A percentile compares a stretch with the other conserved stretches of the same genome.
Conservation (phyloP, 2,113 vertebrate species). For the Fregetta grallaria region DNA sequence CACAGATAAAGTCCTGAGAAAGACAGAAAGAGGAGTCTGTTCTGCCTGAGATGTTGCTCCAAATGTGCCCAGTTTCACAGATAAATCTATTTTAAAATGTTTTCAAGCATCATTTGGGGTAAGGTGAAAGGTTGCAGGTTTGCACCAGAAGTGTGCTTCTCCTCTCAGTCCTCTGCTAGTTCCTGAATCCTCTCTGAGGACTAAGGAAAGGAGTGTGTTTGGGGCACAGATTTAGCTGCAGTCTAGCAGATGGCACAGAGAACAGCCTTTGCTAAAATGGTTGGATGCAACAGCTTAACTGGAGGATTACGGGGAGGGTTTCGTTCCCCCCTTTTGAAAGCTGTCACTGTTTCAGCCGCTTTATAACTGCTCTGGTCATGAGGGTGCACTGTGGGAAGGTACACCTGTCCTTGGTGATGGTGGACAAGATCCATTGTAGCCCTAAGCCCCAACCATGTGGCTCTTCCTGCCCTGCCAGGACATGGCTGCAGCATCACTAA, state of each 20-base stretch:
- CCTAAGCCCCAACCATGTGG: background rate
- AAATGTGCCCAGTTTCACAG: background rate
- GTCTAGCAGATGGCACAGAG: background rate
- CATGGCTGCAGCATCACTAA: rapidly evolving
- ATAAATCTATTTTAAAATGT: background rate
- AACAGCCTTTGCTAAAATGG: background rate
- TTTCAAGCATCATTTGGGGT: background rate
- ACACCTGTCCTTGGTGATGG: background rate
- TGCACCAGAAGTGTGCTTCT: background rate
- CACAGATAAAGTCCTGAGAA: background rate
- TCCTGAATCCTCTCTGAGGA: background rate
- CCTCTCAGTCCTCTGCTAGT: background rate
- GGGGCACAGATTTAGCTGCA: background rate
- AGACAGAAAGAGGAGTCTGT: background rate
- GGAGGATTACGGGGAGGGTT: background rate
- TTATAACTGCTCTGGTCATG: background rate
- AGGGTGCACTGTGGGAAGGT: background rate
- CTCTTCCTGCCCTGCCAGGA: background rate
- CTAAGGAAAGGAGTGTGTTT: background rate
- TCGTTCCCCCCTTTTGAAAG: background rate
- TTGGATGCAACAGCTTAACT: background rate
- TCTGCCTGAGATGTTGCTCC: background rate
- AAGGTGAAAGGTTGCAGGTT: background rate
- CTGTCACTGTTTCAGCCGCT: background rate
- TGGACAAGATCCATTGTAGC: background rate